Percentiles rank a stretch among this genome's conserved stretches.
These are phyloP conservation scores for Borostomias antarcticus DNA, from an alignment of 2,797 vertebrate species.

Conservation along the genomic window DNA sequence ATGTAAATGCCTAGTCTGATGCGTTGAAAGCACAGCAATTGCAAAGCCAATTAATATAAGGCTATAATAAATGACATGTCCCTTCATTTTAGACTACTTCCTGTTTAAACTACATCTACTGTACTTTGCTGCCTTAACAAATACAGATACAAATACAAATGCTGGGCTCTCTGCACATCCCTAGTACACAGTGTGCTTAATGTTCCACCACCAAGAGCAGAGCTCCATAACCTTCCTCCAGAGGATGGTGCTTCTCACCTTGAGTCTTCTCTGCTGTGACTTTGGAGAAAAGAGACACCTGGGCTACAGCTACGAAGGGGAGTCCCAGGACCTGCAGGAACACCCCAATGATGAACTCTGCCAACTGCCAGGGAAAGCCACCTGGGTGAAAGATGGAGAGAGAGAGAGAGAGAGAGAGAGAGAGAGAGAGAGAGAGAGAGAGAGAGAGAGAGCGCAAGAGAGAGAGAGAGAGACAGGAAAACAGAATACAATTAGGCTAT, in stretches of 20 bases:
- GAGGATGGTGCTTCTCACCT: conserved; percentile 66
- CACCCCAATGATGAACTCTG: conserved; percentile 82
- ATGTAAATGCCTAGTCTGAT: too few species aligned
- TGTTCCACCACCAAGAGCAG: too few species aligned
- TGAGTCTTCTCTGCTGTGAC: conserved; percentile 82
- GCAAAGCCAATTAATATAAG: too few species aligned
- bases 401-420: background rate
- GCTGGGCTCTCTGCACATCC: too few species aligned
- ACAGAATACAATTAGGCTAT: too few species aligned
- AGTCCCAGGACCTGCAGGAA: conserved; percentile 84
- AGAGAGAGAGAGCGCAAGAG: background rate
- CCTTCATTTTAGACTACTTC: too few species aligned
- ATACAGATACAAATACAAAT: too few species aligned
- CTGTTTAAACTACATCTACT: too few species aligned
- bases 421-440: background rate
- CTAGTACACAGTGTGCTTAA: too few species aligned
- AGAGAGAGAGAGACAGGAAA: background rate
- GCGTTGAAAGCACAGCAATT: too few species aligned
- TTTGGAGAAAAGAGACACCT: conserved; percentile 87
- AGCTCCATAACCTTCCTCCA: conserved; percentile 25
- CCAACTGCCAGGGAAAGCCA: conserved; percentile 72
- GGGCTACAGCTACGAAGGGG: conserved; percentile 83
- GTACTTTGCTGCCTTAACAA: too few species aligned
- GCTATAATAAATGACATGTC: too few species aligned
- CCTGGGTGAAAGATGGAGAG: conserved; percentile 66